phyloP scores from a whole-genome alignment of 2,797 vertebrate species.

The Myripristis murdjan region DNA sequence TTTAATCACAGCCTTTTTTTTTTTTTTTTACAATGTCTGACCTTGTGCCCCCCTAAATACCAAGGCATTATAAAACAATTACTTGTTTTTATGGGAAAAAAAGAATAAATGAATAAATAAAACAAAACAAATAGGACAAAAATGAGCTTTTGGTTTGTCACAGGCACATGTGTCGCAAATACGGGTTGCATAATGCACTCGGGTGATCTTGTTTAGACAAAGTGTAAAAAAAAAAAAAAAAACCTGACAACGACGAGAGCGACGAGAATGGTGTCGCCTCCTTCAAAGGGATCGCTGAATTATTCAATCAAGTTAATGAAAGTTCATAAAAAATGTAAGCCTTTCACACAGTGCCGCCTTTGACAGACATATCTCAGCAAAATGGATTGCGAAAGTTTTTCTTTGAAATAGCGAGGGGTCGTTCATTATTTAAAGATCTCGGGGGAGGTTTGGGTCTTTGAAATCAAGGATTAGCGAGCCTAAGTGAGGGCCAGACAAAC shows the following conservation, averaged over 20 bases:
- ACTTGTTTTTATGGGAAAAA: too few species aligned
- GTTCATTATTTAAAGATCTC: constrained; percentile 76
- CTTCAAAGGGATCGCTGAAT: constrained; percentile 75
- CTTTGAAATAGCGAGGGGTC: constrained; percentile 66
- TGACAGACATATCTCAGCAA: constrained; percentile 63
- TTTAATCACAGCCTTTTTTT: too few species aligned
- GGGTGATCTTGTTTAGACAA: constrained; percentile 74
- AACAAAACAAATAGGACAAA: constrained; percentile 23
- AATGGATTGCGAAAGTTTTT: constrained; percentile 55
- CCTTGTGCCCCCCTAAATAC: too few species aligned
- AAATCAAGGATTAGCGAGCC: constrained; percentile 55
- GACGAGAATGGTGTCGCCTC: constrained; percentile 48
- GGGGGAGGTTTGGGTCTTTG: constrained; percentile 60
- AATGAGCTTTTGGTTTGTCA: constrained; percentile 20
- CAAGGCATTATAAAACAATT: too few species aligned
- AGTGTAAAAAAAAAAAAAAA: constrained; percentile 61
- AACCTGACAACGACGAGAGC: constrained; percentile 52
- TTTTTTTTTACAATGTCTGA: too few species aligned
- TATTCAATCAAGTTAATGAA: constrained; percentile 80
- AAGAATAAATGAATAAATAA: neutral
- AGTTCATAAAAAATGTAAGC: constrained; percentile 77
- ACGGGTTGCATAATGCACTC: constrained; percentile 57
- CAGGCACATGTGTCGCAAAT: constrained; percentile 28
- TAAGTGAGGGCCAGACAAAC: constrained; percentile 51
- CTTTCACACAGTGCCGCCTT: constrained; percentile 59